phyloP scores from a whole-genome alignment of 2,113 vertebrate genomes.

The Micromys minutus region DNA sequence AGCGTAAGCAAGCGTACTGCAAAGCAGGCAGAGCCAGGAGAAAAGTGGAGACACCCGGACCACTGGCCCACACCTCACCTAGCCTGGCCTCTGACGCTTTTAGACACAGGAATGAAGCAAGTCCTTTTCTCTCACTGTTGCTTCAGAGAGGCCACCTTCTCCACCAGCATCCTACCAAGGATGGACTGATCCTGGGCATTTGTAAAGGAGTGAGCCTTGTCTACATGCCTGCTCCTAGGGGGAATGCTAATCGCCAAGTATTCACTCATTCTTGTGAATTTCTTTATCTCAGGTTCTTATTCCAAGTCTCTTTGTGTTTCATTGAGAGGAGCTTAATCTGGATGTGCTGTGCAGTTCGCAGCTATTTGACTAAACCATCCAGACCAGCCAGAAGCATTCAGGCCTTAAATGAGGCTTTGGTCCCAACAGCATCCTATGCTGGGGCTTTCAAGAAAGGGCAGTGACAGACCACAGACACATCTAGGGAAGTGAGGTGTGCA shows the following conservation, averaged over 20 bases:
- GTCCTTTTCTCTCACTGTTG: background rate
- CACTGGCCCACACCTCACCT: too few relatives aligned
- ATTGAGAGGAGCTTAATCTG: background rate
- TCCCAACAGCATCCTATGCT: background rate
- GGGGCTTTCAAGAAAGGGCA: background rate
- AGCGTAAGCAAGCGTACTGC: accelerated
- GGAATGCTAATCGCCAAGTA: background rate
- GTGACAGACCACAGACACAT: background rate
- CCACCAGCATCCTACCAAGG: background rate
- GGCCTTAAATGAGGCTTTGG: background rate
- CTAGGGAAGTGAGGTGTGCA: background rate
- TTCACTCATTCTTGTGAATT: background rate
- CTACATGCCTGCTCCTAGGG: background rate
- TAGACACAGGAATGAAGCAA: background rate
- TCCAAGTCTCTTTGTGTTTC: background rate
- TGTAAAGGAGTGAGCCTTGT: background rate
- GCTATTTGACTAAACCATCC: background rate
- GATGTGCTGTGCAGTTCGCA: background rate
- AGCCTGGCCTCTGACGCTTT: background rate
- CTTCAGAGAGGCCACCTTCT: background rate
- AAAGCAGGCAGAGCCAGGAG: background rate
- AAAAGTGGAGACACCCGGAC: background rate
- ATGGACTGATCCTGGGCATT: background rate
- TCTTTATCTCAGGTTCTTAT: background rate
- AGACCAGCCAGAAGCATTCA: background rate